A percentile compares a stretch with the other conserved stretches of the same genome.
Conservation (phyloP, 2,888 invertebrate genomes). For the Aspidiotus rigidus region DNA sequence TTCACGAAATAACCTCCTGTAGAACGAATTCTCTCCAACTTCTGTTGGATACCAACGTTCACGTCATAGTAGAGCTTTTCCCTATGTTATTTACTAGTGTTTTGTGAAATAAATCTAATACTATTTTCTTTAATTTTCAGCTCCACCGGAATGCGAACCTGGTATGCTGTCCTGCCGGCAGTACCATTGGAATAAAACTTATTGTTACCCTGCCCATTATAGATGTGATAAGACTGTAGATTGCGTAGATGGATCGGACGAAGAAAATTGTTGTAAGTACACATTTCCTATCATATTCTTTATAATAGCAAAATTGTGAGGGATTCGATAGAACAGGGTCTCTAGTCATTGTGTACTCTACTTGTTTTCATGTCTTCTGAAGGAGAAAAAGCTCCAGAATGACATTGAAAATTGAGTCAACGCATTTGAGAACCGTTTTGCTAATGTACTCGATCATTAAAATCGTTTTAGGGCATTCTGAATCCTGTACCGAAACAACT, state of each 20-base stretch:
- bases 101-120: background rate
- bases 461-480: no score
- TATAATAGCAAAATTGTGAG: background rate
- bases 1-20: background rate
- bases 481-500: no score
- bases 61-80: no score
- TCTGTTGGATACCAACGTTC: no score
- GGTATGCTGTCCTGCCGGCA: slow-evolving; percentile 85
- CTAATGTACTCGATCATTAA: no score
- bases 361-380: no score
- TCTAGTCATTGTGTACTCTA: no score
- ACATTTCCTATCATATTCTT: background rate
- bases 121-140: slow-evolving; percentile 46
- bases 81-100: no score
- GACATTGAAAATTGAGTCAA: no score
- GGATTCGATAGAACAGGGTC: background rate
- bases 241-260: slow-evolving; percentile 91
- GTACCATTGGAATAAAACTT: slow-evolving; percentile 91
- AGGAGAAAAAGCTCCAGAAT: no score
- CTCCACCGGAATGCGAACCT: slow-evolving; percentile 87
- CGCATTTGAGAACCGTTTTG: no score
- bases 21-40: background rate
- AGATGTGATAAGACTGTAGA: slow-evolving; percentile 91
- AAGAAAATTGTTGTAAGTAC: slow-evolving; percentile 88
- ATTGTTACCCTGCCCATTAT: slow-evolving; percentile 86